These are phyloP conservation scores for Drosophila maculinotata DNA, from an alignment of 2,888 invertebrate species.

Conservation along the genomic window DNA sequence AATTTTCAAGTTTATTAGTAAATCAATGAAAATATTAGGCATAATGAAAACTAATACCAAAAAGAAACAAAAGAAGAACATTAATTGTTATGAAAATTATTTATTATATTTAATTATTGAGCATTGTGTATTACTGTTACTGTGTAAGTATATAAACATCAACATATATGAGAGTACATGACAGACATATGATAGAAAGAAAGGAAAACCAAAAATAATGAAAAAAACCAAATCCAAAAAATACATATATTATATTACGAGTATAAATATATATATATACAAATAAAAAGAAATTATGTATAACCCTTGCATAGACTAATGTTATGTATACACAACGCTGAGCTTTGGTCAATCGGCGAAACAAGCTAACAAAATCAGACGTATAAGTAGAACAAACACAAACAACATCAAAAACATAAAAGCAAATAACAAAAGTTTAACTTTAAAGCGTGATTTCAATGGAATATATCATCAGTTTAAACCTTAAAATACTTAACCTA, in stretches of 20 bases:
- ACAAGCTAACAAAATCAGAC: constrained; percentile 48
- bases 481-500: constrained; percentile 54
- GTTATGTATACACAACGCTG: constrained; percentile 66
- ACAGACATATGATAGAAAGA: constrained; percentile 47
- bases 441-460: constrained; percentile 83
- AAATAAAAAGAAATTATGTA: constrained; percentile 58
- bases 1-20: constrained; percentile 65
- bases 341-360: constrained; percentile 41
- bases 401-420: constrained; percentile 58
- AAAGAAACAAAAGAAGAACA: constrained; percentile 48
- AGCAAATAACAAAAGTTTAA: constrained; percentile 84
- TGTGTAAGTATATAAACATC: constrained; percentile 71
- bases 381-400: constrained; percentile 60
- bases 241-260: constrained; percentile 51
- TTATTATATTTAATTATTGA: constrained; percentile 71
- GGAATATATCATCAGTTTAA: constrained; percentile 82
- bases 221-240: constrained; percentile 40
- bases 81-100: constrained; percentile 83
- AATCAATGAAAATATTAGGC: constrained; percentile 58
- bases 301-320: constrained; percentile 73
- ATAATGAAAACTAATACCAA: constrained; percentile 39
- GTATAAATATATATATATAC: constrained; percentile 40
- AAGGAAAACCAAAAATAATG: constrained; percentile 30
- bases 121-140: constrained; percentile 60
- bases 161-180: constrained; percentile 44